Conservation (phyloP, 2,888 invertebrate species). For the Metallyticus violacea region DNA sequence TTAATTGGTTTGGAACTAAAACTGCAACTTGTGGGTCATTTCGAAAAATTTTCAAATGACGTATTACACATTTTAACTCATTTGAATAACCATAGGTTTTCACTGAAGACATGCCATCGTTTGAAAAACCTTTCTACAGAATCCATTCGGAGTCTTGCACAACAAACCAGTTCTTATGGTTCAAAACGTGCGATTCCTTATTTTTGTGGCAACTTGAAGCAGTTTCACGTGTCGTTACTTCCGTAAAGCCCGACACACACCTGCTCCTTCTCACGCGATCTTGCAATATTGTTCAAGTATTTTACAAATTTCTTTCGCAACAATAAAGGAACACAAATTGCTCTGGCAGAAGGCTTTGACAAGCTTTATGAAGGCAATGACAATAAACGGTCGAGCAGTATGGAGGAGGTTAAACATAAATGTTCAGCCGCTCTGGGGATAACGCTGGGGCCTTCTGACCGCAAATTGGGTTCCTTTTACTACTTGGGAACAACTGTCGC, state of each 20-base stretch:
- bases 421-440: too few species aligned
- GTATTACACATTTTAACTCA: too few species aligned
- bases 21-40: too few species aligned
- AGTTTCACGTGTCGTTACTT: not conserved
- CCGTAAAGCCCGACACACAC: not conserved
- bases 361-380: not conserved
- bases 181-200: too few species aligned
- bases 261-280: not conserved
- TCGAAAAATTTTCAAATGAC: too few species aligned
- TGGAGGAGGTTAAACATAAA: not conserved
- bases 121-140: too few species aligned
- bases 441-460: not conserved
- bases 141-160: too few species aligned
- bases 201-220: too few species aligned
- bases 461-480: not conserved
- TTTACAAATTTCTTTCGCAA: not conserved
- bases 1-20: too few species aligned
- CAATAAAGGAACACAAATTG: not conserved
- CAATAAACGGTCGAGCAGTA: not conserved
- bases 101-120: too few species aligned
- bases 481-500: not conserved
- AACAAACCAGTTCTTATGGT: too few species aligned
- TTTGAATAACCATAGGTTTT: too few species aligned
- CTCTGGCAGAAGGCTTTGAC: not conserved
- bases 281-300: not conserved